Evolutionary conservation across 2,888 invertebrate species (phyloP).

Genomic region (Papilio gigon): DNA sequence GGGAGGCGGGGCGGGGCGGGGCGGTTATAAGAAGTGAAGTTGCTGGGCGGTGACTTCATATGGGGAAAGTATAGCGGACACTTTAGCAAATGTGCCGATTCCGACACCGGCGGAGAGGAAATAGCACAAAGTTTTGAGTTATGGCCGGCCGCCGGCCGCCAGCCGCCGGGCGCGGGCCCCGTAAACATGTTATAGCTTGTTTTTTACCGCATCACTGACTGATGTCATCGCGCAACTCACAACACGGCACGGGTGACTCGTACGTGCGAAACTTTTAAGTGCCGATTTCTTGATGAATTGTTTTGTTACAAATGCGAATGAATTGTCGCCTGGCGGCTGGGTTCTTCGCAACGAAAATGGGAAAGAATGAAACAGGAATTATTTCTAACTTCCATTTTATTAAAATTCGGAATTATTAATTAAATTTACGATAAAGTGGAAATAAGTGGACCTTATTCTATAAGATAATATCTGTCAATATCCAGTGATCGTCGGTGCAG

Average conservation of each 20-base stretch:
- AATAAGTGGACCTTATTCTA: too few species aligned
- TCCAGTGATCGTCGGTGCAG: too few species aligned
- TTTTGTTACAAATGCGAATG: neutral
- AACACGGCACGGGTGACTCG: conserved; percentile 26
- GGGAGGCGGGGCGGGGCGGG: conserved; percentile 54
- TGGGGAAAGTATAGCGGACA: conserved; percentile 70
- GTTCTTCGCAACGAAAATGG: too few species aligned
- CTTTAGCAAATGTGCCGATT: conserved; percentile 73
- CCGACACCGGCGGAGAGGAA: conserved; percentile 62
- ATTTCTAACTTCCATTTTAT: too few species aligned
- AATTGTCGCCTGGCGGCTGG: neutral
- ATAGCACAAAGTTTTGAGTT: conserved; percentile 73
- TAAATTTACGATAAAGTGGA: too few species aligned
- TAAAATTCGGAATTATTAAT: too few species aligned
- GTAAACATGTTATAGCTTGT: conserved; percentile 73
- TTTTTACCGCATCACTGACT: conserved; percentile 65
- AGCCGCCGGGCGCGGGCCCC: conserved; percentile 44
- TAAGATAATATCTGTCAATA: too few species aligned
- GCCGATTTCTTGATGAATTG: neutral
- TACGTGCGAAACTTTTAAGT: conserved; percentile 29
- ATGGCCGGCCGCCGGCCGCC: conserved; percentile 48
- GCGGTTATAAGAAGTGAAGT: conserved; percentile 67
- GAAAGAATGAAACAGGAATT: too few species aligned
- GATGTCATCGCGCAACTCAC: conserved; percentile 42
- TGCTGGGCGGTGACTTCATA: conserved; percentile 61